A percentile compares a stretch with the other conserved stretches of the same genome.
These are phyloP conservation scores for Diabrotica undecimpunctata DNA, from an alignment of 1,140 invertebrate genomes.

Conservation along the genomic window DNA sequence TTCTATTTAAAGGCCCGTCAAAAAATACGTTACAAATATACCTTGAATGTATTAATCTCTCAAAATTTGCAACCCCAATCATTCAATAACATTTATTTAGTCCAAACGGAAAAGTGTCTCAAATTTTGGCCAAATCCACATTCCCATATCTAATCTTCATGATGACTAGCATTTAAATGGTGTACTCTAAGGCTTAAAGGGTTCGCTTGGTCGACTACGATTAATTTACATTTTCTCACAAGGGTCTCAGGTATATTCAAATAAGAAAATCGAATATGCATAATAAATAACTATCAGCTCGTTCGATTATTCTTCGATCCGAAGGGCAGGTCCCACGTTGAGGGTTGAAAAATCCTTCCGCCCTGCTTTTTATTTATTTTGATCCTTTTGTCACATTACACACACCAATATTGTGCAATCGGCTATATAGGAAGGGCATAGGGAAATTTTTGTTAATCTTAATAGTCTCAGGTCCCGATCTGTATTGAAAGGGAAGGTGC, in stretches of 20 bases:
- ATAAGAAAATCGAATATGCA: constrained; percentile 2
- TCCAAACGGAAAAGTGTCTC: neutral
- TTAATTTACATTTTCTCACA: constrained; percentile 3
- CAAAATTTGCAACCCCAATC: neutral
- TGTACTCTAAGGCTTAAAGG: neutral
- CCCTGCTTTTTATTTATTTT: neutral
- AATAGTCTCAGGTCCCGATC: constrained; percentile 6
- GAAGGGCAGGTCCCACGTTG: neutral
- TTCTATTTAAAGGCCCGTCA: neutral
- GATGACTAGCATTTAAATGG: neutral
- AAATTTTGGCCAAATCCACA: neutral
- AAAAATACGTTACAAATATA: neutral
- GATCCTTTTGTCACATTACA: constrained; percentile 2
- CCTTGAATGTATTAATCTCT: neutral
- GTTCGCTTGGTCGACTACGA: neutral
- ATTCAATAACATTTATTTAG: neutral
- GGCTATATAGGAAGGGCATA: neutral
- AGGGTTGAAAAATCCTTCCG: neutral
- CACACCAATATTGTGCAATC: constrained; percentile 2
- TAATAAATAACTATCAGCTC: neutral
- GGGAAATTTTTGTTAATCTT: neutral
- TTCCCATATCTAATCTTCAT: neutral
- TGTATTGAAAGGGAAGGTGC: neutral
- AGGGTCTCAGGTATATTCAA: constrained; percentile 1
- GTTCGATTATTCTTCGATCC: neutral